Evolutionary conservation across 1,140 invertebrate genomes (phyloP).

Genomic region (Caenorhabditis briggsae): DNA sequence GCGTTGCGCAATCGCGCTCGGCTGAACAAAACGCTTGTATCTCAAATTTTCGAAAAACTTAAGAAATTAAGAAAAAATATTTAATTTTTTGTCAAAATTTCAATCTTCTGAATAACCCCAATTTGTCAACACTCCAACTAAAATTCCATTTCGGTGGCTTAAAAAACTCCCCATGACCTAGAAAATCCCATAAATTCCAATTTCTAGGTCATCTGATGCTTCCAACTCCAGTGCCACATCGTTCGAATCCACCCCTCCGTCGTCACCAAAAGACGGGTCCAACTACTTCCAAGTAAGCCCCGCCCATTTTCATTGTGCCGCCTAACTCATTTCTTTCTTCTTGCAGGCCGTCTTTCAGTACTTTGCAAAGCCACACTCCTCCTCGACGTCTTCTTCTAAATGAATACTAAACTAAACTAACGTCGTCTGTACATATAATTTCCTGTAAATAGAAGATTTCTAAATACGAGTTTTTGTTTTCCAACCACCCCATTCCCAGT

Average conservation of each 20-base stretch:
- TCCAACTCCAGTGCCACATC: not conserved
- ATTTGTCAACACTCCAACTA: too few relatives aligned
- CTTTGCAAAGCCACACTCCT: not conserved
- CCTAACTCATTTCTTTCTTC: not conserved
- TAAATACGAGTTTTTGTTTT: too few relatives aligned
- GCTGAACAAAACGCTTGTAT: too few relatives aligned
- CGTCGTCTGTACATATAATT: not conserved
- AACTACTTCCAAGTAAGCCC: slow-evolving; percentile 27
- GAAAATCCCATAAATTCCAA: too few relatives aligned
- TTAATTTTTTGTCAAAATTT: too few relatives aligned
- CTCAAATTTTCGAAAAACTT: too few relatives aligned
- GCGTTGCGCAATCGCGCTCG: too few relatives aligned
- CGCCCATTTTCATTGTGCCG: not conserved
- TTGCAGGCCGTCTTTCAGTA: slow-evolving; percentile 49
- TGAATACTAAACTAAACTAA: not conserved
- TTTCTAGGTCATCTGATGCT: not conserved
- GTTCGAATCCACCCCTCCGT: slow-evolving; percentile 9
- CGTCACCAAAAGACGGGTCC: not conserved
- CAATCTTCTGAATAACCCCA: too few relatives aligned
- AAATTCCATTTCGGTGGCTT: too few relatives aligned
- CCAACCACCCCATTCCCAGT: too few relatives aligned
- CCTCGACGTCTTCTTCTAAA: not conserved
- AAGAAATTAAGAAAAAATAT: too few relatives aligned
- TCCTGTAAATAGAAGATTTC: slow-evolving; percentile 3
- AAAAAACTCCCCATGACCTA: too few relatives aligned